These are phyloP conservation scores for Chaetorhynchus papuensis DNA, from an alignment of 2,113 vertebrate species.

Conservation along the genomic window DNA sequence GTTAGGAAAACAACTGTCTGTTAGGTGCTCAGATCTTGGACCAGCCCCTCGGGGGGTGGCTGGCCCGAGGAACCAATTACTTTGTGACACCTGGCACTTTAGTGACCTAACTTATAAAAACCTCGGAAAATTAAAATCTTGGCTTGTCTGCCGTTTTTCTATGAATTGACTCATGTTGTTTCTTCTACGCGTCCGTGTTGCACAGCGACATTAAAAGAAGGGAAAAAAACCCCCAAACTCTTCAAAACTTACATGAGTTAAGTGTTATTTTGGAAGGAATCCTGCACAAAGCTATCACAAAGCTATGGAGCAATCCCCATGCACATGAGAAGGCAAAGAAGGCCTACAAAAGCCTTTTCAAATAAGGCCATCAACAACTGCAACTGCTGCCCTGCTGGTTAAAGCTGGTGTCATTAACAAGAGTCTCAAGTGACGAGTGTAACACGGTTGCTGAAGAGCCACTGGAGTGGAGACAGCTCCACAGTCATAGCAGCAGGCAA, in stretches of 20 bases:
- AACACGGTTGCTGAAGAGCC: fast-evolving
- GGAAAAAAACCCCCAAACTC: fast-evolving
- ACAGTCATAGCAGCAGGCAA: background rate
- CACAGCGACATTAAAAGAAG: no score
- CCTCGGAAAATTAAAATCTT: no score
- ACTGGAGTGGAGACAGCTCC: background rate
- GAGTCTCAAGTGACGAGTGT: background rate
- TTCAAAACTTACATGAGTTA: background rate
- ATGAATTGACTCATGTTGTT: no score
- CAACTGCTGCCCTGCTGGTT: background rate
- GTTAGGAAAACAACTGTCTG: no score
- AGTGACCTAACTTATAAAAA: no score
- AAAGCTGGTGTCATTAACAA: background rate
- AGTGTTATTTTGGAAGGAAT: background rate
- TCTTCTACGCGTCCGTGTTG: no score
- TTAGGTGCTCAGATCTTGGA: no score
- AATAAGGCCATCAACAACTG: background rate
- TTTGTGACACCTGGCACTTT: no score
- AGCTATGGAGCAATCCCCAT: background rate
- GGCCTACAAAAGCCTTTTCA: background rate
- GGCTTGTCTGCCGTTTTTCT: no score
- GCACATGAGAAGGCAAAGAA: background rate
- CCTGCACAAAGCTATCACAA: background rate
- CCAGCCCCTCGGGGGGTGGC: no score
- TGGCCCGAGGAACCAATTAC: no score